Base-by-base conservation (phyloP, 1,140 invertebrate genomes). In the Ectropis grisescens region DNA sequence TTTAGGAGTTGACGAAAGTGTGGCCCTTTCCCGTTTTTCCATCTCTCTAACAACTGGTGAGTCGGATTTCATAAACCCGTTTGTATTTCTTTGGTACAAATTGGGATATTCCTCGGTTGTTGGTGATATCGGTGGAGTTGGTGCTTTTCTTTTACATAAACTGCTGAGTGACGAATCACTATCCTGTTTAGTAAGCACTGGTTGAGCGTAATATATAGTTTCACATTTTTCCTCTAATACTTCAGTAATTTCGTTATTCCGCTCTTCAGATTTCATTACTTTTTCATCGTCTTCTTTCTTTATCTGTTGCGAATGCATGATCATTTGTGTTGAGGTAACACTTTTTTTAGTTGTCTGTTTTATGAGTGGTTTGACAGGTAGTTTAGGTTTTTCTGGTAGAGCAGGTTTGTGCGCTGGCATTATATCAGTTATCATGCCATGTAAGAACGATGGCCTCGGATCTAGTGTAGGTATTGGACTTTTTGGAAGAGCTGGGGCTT, bases 31-130 rank as follows among this genome's bases (percentile, higher is more conserved):
- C 4, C 89, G 74, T 58, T 92, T 92, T 40, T 91, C 90, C 54
- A 90, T 90, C 51, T 91, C 90, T 2, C 89, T 82, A 1, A 90
- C 88, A 1, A 91, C 88, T 0, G 89, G 89, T 1, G 87, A 87
- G 47, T 89, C 87, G 0, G 86, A 86, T 51, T 87, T 88, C 10
- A 83, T 51, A 37, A 66, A 72, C 1, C 81, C 76, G n/a, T 82
- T 67, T 2, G 85, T 83, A 55, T 90, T 90, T 40, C 88, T 82
- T 40, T 83, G 82, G 66, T 83, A 83, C 40, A 80, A 71, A 35
- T 67, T 82, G 2, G 69, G 59, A 6, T 56, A 47, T 24, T 88
- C 86, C 33, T 90, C 88, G 2, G 60, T 46, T 2, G 71, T 59
- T 5, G 79, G 68, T 0, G 74, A 67, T n/a, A 80, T 61, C 2